These are phyloP conservation scores for Acanthisitta chloris DNA, from an alignment of 2,113 vertebrate genomes.

Conservation along the genomic window DNA sequence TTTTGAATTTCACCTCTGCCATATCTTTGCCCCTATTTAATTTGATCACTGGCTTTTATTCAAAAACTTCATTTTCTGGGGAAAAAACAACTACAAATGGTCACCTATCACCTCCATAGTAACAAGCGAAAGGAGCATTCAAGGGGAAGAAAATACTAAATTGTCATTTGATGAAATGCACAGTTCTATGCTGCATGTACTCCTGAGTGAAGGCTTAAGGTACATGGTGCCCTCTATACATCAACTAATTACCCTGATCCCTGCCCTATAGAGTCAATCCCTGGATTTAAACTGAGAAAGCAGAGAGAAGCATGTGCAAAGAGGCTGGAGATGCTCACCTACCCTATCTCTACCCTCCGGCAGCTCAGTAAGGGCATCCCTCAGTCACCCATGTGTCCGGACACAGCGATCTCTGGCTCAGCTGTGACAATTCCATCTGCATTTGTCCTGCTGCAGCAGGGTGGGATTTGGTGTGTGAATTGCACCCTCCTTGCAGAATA, in stretches of 20 bases:
- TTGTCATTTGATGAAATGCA: background rate
- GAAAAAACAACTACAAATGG: slow-evolving; percentile 46
- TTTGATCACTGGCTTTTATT: slow-evolving; percentile 74
- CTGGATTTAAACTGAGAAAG: background rate
- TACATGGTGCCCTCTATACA: background rate
- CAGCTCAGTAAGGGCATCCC: background rate
- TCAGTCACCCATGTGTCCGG: rapidly evolving
- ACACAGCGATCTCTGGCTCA: background rate
- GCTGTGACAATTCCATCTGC: background rate
- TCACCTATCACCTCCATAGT: slow-evolving; percentile 50
- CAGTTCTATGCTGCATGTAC: background rate
- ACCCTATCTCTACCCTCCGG: background rate
- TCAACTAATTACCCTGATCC: background rate
- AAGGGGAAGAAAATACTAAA: background rate
- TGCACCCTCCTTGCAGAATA: background rate
- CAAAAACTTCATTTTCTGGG: slow-evolving; percentile 71
- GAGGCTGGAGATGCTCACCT: background rate
- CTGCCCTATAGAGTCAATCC: rapidly evolving
- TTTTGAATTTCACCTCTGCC: slow-evolving; percentile 75
- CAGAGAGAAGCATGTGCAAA: background rate
- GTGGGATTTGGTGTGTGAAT: background rate
- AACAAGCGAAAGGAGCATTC: slow-evolving; percentile 6
- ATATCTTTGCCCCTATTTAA: slow-evolving; percentile 71
- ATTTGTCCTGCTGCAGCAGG: background rate
- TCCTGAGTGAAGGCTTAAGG: background rate